Base-by-base conservation (phyloP, 2,113 vertebrate genomes). In the Pterocles burchelli region DNA sequence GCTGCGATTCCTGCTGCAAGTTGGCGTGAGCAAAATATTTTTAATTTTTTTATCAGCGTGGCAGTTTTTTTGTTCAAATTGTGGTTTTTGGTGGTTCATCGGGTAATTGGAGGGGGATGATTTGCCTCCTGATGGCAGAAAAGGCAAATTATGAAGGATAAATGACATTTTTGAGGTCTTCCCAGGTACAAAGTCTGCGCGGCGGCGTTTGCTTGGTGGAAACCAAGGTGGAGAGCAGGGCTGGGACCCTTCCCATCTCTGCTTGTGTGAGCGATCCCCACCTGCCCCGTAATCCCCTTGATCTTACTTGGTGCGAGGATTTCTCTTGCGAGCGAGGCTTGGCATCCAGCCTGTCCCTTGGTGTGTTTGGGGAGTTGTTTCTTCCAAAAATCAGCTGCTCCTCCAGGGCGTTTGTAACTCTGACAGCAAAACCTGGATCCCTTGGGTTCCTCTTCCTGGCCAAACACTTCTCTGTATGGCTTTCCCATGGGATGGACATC, bases 371-470 rank as follows among this genome's bases (percentile, higher is more conserved):
- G 84, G 73, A 90, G 81, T 89, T 87, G 1, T 29, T 31, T 55
- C 57, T 95, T 73, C 74, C 79, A 46, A 79, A 88, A 85, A 76
- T 2, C 31, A 80, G 59, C 51, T 34, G 22, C 77, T 81, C 43
- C 70, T 81, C 52, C 45, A 8, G 65, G 90, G 59, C 6, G 0
- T 51, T 67, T 2, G 10, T 54, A 43, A 25, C 19, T 21, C 59
- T 0, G 0, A 1, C 14, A 57, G 79, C 71, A 86, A 88, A 76
- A 66, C 38, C 48, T 5, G 72, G 38, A 43, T 43, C n/a, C 0
- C 0, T 1, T 12, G 73, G 38, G 48, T 31, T 80, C 58, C 31
- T 76, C 26, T 31, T 68, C 8, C 49, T 72, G 3, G 0, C 31
- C 57, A 2, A 6, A 28, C 54, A 2, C n/a, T 10, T 17, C n/a